Evolutionary conservation across 2,888 invertebrate genomes (phyloP).

Genomic region (Callyntrura sp.): DNA sequence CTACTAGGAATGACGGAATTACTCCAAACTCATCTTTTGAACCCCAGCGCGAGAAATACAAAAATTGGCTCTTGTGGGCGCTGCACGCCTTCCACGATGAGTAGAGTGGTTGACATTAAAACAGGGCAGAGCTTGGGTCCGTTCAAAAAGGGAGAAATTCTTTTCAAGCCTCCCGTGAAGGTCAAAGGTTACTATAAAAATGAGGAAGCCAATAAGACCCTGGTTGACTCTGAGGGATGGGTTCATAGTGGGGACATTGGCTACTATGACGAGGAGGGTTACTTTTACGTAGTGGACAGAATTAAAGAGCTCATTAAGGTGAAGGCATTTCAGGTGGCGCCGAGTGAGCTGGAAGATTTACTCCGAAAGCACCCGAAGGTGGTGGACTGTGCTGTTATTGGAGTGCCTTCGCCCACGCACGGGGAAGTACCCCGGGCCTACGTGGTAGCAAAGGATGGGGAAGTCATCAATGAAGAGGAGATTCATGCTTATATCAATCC

Average conservation of each 20-base stretch:
- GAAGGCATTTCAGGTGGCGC: slow-evolving; percentile 89
- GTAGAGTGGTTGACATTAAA: too few relatives aligned
- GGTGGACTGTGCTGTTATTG: slow-evolving; percentile 92
- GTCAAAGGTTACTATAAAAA: slow-evolving; percentile 93
- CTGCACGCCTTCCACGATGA: too few relatives aligned
- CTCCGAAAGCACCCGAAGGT: slow-evolving; percentile 91
- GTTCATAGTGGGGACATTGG: slow-evolving; percentile 93
- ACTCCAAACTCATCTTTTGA: slow-evolving; percentile 72
- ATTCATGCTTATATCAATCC: slow-evolving; percentile 88
- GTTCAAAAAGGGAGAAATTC: background rate
- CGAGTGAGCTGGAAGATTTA: slow-evolving; percentile 93
- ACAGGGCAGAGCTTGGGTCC: too few relatives aligned
- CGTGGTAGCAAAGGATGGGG: slow-evolving; percentile 86
- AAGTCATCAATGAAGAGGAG: slow-evolving; percentile 87
- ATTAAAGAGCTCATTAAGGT: slow-evolving; percentile 86
- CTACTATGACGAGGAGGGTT: slow-evolving; percentile 91
- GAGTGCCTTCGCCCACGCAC: slow-evolving; percentile 89
- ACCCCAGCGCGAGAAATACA: slow-evolving; percentile 67
- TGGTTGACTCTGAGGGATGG: slow-evolving; percentile 92
- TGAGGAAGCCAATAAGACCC: slow-evolving; percentile 90
- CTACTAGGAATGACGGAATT: slow-evolving; percentile 92
- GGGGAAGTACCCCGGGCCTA: slow-evolving; percentile 93
- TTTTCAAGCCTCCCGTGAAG: slow-evolving; percentile 87
- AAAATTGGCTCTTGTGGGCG: too few relatives aligned
- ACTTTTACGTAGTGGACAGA: slow-evolving; percentile 91